Conservation (phyloP, 2,888 invertebrate genomes). For the Parnassius glacialis region DNA sequence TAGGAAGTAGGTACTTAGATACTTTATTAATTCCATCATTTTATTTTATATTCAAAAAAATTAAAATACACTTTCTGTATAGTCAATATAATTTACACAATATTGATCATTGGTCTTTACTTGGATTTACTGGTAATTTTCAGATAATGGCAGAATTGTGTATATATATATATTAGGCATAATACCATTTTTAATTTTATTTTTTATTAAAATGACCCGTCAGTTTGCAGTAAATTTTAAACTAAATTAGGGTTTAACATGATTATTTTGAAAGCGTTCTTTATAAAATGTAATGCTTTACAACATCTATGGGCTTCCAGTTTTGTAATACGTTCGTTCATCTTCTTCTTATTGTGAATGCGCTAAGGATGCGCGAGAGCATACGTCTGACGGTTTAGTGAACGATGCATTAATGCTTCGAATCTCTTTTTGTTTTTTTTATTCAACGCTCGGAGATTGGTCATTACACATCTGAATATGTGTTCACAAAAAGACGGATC, state of each 20-base stretch:
- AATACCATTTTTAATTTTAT: too few species aligned
- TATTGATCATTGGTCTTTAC: too few species aligned
- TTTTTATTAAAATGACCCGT: too few species aligned
- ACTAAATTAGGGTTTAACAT: neutral
- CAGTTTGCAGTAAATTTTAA: too few species aligned
- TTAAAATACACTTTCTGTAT: too few species aligned
- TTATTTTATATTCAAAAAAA: too few species aligned
- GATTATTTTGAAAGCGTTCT: neutral
- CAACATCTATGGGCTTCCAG: slow-evolving; percentile 46
- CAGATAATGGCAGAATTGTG: too few species aligned
- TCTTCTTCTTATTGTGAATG: slow-evolving; percentile 76
- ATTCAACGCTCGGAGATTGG: slow-evolving; percentile 74
- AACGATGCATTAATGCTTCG: slow-evolving; percentile 78
- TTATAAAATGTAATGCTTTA: neutral
- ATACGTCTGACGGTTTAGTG: slow-evolving; percentile 78
- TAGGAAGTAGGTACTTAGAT: too few species aligned
- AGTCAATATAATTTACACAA: too few species aligned
- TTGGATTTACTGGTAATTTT: too few species aligned
- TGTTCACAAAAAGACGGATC: slow-evolving; percentile 73
- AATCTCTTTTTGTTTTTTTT: slow-evolving; percentile 67
- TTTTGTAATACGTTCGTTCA: slow-evolving; percentile 70
- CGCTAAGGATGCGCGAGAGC: slow-evolving; percentile 76
- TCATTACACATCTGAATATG: slow-evolving; percentile 80
- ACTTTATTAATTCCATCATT: too few species aligned
- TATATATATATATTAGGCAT: too few species aligned